These are phyloP conservation scores for Achroia grisella DNA, from an alignment of 1,140 invertebrate species.

Conservation along the genomic window DNA sequence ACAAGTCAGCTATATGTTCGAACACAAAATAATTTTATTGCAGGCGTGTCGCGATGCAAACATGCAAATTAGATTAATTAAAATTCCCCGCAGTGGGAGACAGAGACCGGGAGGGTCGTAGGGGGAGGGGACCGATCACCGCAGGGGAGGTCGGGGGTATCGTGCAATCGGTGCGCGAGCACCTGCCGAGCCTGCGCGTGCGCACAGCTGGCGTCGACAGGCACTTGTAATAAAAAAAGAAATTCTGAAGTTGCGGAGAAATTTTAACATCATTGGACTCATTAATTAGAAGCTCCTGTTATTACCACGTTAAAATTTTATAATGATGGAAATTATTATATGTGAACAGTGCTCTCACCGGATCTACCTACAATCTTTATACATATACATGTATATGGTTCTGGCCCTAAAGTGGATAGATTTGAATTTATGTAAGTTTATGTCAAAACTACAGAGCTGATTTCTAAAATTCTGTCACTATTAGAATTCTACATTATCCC, in stretches of 20 bases:
- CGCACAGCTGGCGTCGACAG: constrained; percentile 7
- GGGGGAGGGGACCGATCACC: neutral
- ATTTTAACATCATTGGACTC: neutral
- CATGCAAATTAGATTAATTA: constrained; percentile 21
- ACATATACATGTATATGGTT: too few species aligned
- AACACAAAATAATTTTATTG: constrained; percentile 5
- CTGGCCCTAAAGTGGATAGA: too few species aligned
- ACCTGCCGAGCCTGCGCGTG: constrained; percentile 15
- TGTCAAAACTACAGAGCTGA: too few species aligned
- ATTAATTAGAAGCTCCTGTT: neutral
- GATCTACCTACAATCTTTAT: too few species aligned
- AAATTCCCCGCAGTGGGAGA: constrained; percentile 6
- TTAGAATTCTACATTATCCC: too few species aligned
- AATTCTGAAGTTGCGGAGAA: neutral
- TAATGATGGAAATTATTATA: neutral
- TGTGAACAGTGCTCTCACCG: constrained; percentile 3
- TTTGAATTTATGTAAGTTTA: too few species aligned
- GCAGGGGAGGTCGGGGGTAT: neutral
- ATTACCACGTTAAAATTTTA: neutral
- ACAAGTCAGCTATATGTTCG: neutral
- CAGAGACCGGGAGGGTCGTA: neutral
- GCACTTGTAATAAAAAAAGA: neutral
- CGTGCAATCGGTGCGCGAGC: constrained; percentile 11
- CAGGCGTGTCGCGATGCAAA: constrained; percentile 10
- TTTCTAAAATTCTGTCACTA: too few species aligned